phyloP scores from a whole-genome alignment of 2,888 invertebrate genomes.

The Eristalis pertinax region DNA sequence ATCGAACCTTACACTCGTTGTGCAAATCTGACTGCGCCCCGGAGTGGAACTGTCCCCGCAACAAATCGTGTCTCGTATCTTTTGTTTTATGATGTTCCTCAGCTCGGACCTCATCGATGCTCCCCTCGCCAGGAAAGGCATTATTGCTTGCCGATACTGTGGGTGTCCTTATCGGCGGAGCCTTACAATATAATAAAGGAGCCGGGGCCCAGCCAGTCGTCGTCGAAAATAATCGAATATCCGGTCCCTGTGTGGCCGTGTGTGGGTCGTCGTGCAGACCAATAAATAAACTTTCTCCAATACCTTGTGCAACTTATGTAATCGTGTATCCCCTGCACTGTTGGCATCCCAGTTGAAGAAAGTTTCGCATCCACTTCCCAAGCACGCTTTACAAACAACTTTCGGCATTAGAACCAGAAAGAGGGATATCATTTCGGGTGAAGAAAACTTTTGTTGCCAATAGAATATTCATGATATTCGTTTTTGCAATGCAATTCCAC shows the following conservation, averaged over 20 bases:
- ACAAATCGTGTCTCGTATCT: not conserved
- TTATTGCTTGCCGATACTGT: not conserved
- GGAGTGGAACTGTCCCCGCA: not conserved
- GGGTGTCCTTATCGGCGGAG: not conserved
- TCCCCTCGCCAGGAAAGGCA: not conserved
- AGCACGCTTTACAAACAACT: not conserved
- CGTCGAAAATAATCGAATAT: not conserved
- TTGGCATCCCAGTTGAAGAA: not conserved
- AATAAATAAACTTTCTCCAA: conserved; percentile 2
- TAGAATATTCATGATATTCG: not conserved
- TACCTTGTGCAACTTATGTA: conserved; percentile 6
- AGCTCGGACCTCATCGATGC: not conserved
- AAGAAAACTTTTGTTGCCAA: conserved; percentile 8
- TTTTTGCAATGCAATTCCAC: not conserved
- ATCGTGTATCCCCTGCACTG: not conserved
- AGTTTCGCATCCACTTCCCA: not conserved
- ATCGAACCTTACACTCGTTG: not conserved
- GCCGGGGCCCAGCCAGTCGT: not conserved
- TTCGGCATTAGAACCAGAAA: not conserved
- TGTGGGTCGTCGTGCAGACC: not conserved
- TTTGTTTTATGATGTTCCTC: not conserved
- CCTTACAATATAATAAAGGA: not conserved
- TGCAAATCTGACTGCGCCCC: not conserved
- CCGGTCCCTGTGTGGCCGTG: not conserved
- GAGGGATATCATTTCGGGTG: not conserved